Percentiles rank a stretch among this genome's conserved stretches.
These are phyloP conservation scores for Gavialis gangeticus DNA, from an alignment of 2,113 vertebrate species.

Conservation along the genomic window DNA sequence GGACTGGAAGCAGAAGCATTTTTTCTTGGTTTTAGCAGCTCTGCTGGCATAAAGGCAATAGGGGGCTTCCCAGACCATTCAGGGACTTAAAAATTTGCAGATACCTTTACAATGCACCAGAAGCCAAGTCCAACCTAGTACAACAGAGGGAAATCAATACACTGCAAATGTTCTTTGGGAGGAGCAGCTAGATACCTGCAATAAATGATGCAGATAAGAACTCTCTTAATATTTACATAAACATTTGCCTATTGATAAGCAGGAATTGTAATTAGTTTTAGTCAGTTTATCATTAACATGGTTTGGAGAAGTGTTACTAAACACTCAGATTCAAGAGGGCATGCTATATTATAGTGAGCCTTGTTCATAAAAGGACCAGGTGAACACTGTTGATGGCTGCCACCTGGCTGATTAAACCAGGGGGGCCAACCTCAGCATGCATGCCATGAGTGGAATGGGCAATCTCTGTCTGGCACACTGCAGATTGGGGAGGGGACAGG, in stretches of 20 bases:
- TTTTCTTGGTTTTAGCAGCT: fast-evolving
- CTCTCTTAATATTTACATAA: conserved; percentile 55
- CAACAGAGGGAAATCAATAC: background rate
- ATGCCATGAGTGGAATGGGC: too few species aligned
- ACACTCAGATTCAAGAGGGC: background rate
- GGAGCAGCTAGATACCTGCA: background rate
- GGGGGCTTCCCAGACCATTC: background rate
- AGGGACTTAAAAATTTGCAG: background rate
- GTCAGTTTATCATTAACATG: conserved; percentile 44
- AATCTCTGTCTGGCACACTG: too few species aligned
- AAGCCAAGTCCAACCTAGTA: background rate
- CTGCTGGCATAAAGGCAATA: background rate
- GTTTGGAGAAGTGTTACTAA: background rate
- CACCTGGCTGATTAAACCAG: background rate
- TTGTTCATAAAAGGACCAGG: fast-evolving
- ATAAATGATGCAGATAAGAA: background rate
- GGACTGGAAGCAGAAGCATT: background rate
- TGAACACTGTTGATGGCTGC: background rate
- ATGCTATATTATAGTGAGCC: background rate
- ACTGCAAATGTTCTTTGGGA: fast-evolving
- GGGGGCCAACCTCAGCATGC: too few species aligned
- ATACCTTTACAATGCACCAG: background rate
- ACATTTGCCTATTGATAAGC: background rate
- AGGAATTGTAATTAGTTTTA: background rate
- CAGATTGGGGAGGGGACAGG: too few species aligned